phyloP scores from a whole-genome alignment of 2,888 invertebrate species.

The Plebejus anna region DNA sequence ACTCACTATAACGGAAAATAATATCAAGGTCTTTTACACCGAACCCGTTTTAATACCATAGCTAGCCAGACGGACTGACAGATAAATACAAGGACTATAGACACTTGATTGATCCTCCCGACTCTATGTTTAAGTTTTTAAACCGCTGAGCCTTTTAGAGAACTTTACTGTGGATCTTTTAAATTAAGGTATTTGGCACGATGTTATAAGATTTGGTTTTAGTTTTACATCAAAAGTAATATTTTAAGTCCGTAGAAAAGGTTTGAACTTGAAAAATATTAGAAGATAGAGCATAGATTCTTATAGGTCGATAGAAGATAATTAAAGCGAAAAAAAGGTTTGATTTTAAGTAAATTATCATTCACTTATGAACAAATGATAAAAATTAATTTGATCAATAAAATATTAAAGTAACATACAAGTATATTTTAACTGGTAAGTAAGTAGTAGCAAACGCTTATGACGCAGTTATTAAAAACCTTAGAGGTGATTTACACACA shows the following conservation, averaged over 20 bases:
- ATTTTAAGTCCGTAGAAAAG: background rate
- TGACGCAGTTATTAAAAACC: background rate
- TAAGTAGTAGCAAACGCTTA: background rate
- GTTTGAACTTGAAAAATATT: background rate
- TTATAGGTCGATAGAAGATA: background rate
- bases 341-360: no score
- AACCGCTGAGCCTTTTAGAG: background rate
- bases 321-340: no score
- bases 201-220: background rate
- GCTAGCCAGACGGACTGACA: conserved; percentile 19
- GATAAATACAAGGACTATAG: conserved; percentile 16
- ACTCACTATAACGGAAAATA: conserved; percentile 27
- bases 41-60: conserved; percentile 14
- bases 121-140: conserved; percentile 5
- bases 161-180: background rate
- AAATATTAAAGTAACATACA: no score
- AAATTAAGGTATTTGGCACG: background rate
- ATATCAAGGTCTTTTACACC: conserved; percentile 22
- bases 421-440: background rate
- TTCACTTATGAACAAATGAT: background rate
- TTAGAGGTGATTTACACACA: background rate
- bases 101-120: conserved; percentile 1
- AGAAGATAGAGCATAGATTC: no score
- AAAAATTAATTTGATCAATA: background rate
- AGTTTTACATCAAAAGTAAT: background rate